These are phyloP conservation scores for Galeopsomyia nigrocyanea DNA, from an alignment of 2,888 invertebrate species.

Conservation along the genomic window DNA sequence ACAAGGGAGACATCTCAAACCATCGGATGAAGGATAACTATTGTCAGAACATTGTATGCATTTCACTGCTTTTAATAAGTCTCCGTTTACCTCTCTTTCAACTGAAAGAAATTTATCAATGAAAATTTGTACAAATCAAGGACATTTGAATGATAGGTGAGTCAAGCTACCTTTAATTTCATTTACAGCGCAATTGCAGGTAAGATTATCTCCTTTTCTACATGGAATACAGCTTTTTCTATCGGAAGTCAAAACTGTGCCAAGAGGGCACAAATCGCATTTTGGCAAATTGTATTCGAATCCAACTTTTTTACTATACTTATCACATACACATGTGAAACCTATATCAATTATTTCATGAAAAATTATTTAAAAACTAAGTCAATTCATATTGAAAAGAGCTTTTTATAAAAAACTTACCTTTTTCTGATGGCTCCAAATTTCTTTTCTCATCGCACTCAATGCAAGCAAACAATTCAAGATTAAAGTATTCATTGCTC, in stretches of 20 bases:
- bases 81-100: slow-evolving; percentile 65
- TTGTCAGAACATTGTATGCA: slow-evolving; percentile 68
- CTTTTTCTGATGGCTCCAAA: slow-evolving; percentile 64
- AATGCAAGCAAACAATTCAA: slow-evolving; percentile 69
- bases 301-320: slow-evolving; percentile 59
- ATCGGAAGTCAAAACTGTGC: slow-evolving; percentile 63
- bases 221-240: slow-evolving; percentile 64
- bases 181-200: slow-evolving; percentile 58
- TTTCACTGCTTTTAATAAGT: slow-evolving; percentile 58
- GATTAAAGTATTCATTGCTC: slow-evolving; percentile 70
- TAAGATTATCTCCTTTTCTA: slow-evolving; percentile 49
- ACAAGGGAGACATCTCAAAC: slow-evolving; percentile 67
- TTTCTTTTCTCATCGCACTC: slow-evolving; percentile 67
- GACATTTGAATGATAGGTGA: no score
- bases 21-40: slow-evolving; percentile 65
- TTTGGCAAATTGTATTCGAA: slow-evolving; percentile 55
- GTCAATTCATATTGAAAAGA: slow-evolving; percentile 13
- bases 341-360: slow-evolving; percentile 58
- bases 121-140: slow-evolving; percentile 3
- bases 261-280: slow-evolving; percentile 61
- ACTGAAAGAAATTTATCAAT: slow-evolving; percentile 57
- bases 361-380: slow-evolving; percentile 2
- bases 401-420: slow-evolving; percentile 48
- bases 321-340: slow-evolving; percentile 69
- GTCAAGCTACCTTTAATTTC: slow-evolving; percentile 60